Evolutionary conservation across 1,140 invertebrate genomes (phyloP).

Genomic region (Drosophila kikkawai): DNA sequence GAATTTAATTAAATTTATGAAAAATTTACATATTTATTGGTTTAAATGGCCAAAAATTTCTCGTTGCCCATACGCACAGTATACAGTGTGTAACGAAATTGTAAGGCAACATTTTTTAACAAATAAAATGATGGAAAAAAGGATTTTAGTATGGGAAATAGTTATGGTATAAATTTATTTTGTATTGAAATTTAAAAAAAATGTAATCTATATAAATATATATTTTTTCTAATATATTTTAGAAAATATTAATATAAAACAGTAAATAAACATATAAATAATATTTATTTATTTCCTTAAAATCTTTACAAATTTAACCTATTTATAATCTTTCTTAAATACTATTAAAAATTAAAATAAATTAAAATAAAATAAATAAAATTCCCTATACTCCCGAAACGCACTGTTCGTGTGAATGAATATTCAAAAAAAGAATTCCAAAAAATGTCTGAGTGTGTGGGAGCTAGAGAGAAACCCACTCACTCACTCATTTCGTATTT

Average conservation of each 20-base stretch:
- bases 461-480: slow-evolving; percentile 18
- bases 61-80: slow-evolving; percentile 14
- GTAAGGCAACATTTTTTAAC: not conserved
- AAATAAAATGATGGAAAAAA: not conserved
- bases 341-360: no score
- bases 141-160: not conserved
- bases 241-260: no score
- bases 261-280: no score
- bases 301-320: no score
- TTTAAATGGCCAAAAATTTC: slow-evolving; percentile 74
- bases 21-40: slow-evolving; percentile 84
- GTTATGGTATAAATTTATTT: not conserved
- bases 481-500: slow-evolving; percentile 6
- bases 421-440: slow-evolving; percentile 29
- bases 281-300: no score
- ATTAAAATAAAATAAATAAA: no score
- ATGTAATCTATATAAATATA: no score
- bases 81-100: slow-evolving; percentile 3
- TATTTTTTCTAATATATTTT: no score
- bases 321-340: no score
- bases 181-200: no score
- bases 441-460: slow-evolving; percentile 19
- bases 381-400: not conserved
- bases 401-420: slow-evolving; percentile 29
- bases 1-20: slow-evolving; percentile 83